These are phyloP conservation scores for Adineta ricciae DNA, from an alignment of 2,888 invertebrate species.

Conservation along the genomic window DNA sequence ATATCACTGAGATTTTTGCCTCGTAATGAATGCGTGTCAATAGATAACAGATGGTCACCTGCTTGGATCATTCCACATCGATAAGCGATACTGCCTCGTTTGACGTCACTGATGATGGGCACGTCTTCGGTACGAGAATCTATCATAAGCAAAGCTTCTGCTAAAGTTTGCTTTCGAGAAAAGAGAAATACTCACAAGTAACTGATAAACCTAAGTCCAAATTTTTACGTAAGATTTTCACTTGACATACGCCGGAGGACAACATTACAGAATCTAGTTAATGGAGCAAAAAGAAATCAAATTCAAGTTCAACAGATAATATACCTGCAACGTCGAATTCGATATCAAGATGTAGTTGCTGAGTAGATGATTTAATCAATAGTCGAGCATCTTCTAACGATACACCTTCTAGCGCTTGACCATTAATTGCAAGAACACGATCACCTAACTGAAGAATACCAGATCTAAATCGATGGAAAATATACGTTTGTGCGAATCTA, in stretches of 20 bases:
- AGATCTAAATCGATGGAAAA: constrained; percentile 38
- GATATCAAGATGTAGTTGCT: constrained; percentile 64
- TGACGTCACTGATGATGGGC: constrained; percentile 74
- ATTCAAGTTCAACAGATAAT: not conserved
- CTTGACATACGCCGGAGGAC: constrained; percentile 76
- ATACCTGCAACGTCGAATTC: constrained; percentile 72
- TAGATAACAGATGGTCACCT: constrained; percentile 74
- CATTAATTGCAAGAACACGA: constrained; percentile 72
- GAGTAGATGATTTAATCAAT: constrained; percentile 47
- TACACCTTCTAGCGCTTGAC: constrained; percentile 56
- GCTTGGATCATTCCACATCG: constrained; percentile 66
- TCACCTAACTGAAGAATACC: constrained; percentile 59
- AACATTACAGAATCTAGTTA: constrained; percentile 69
- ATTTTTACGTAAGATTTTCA: constrained; percentile 65
- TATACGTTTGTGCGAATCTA: not conserved
- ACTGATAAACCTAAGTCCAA: constrained; percentile 65
- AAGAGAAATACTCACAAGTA: constrained; percentile 21
- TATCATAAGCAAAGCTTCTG: constrained; percentile 30
- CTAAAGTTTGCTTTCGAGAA: no score
- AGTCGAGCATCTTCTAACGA: constrained; percentile 49
- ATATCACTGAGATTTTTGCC: constrained; percentile 60
- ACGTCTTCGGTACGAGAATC: constrained; percentile 55
- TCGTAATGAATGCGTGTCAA: constrained; percentile 71
- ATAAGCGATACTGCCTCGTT: constrained; percentile 78
- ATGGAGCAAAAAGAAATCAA: not conserved